Base-by-base conservation (phyloP, 2,888 invertebrate species). In the Hemaris fuciformis region DNA sequence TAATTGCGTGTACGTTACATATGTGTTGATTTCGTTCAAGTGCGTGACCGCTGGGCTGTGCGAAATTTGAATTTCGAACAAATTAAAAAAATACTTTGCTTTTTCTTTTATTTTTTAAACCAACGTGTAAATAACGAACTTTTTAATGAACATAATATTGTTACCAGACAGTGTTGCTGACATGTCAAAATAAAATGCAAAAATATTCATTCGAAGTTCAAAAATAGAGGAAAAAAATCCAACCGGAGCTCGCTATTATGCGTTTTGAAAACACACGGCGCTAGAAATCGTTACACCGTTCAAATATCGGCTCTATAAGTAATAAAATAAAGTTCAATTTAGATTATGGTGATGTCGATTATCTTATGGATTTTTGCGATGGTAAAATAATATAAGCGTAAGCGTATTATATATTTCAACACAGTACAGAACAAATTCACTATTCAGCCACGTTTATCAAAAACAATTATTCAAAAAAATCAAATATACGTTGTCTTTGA, bases 181-280 rank as follows among this genome's bases (percentile, higher is more conserved):
- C 69, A 67, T 70, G 69, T 70, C 66, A 71, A 71, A 80, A 76
- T 75, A 78, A 79, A 80, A 76, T 76, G 76, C 66, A 75, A 79
- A 81, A 81, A 83, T 80, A 81, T 79, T 76, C 78, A 75, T 78
- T 73, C 67, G 62, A 69, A 75, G 71, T 62, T 64, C 65, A 73
- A 72, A 72, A 76, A 77, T 66, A 79, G 73, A 76, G 66, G 64
- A 63, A 61, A 62, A 66, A 62, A 22, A 65, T 23, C 70, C 69
- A 60, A 69, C 71, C 68, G 68, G 68, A 66, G 70, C 74, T 71
- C 67, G 70, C 71, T 73, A 70, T 74, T 71, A 71, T 72, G 69
- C 71, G 74, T 75, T 77, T 76, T 69, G 76, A 77, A 76, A 76
- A 77, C 74, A 74, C 71, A 73, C 70, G 64, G 71, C 66, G 73